phyloP scores from a whole-genome alignment of 2,113 vertebrate genomes.

The Neogobius melanostomus region DNA sequence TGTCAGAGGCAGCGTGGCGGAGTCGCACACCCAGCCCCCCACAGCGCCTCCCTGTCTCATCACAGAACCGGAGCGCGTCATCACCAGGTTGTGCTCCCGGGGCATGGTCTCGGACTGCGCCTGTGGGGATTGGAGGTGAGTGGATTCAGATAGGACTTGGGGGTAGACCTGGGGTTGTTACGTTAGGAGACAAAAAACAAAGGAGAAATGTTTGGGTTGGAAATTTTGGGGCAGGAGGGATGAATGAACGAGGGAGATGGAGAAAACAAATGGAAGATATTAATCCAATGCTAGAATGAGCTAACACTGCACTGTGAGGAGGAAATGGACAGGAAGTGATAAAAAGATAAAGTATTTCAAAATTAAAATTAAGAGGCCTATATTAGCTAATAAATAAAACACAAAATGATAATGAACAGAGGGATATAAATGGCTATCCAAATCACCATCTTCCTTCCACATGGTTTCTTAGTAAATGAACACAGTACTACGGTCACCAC shows the following conservation, averaged over 20 bases:
- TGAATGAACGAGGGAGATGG: slow-evolving; percentile 11
- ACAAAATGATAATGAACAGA: slow-evolving; percentile 46
- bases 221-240: slow-evolving; percentile 22
- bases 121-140: slow-evolving; percentile 68
- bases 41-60: slow-evolving; percentile 41
- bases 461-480: slow-evolving; percentile 17
- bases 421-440: slow-evolving; percentile 46
- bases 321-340: slow-evolving; percentile 61
- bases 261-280: slow-evolving; percentile 55
- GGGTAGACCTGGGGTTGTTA: slow-evolving; percentile 45
- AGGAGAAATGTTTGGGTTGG: slow-evolving; percentile 17
- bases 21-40: slow-evolving; percentile 74
- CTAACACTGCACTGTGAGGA: slow-evolving; percentile 72
- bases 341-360: slow-evolving; percentile 60
- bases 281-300: slow-evolving; percentile 69
- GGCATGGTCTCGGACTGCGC: slow-evolving; percentile 72
- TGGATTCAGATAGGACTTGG: slow-evolving; percentile 65
- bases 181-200: slow-evolving; percentile 32
- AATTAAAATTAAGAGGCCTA: slow-evolving; percentile 53
- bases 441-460: slow-evolving; percentile 17
- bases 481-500: background rate
- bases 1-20: slow-evolving; percentile 70
- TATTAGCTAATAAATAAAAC: slow-evolving; percentile 48
- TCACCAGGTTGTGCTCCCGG: slow-evolving; percentile 73
- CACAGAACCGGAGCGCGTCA: slow-evolving; percentile 75